These are phyloP conservation scores for Excalfactoria chinensis DNA, from an alignment of 2,113 vertebrate species.

Conservation along the genomic window DNA sequence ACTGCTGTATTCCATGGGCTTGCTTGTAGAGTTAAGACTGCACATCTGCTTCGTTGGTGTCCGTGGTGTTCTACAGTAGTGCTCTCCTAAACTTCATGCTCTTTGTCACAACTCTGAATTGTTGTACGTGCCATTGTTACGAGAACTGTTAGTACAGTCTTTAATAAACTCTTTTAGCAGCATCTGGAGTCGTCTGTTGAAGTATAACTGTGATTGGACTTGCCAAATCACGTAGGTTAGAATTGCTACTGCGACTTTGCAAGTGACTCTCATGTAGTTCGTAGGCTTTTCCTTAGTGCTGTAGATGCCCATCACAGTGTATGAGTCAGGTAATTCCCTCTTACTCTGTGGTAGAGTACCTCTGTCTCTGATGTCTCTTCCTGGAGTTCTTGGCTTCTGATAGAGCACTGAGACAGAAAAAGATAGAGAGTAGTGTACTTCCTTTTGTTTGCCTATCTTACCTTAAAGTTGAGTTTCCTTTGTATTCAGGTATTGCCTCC, in stretches of 20 bases:
- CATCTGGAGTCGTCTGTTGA: conserved; percentile 38
- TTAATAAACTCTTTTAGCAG: conserved; percentile 82
- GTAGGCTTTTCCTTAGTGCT: not conserved
- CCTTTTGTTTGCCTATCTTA: not conserved
- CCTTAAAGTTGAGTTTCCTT: not conserved
- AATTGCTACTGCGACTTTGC: not conserved
- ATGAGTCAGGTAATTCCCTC: not conserved
- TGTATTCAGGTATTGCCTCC: not conserved
- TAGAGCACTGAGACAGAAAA: not conserved
- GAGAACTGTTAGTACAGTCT: conserved; percentile 68
- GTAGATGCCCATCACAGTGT: not conserved
- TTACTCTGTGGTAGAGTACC: not conserved
- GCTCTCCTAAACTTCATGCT: conserved; percentile 40
- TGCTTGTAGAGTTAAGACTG: conserved; percentile 54
- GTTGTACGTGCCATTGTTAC: conserved; percentile 77
- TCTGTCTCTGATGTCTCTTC: not conserved
- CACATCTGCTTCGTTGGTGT: conserved; percentile 57
- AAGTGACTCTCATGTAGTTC: accelerated
- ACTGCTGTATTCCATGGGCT: conserved; percentile 58
- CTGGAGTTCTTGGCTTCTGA: conserved; percentile 2
- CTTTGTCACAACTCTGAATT: conserved; percentile 70
- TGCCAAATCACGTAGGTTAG: not conserved
- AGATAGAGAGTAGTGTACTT: not conserved
- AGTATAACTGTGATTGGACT: not conserved
- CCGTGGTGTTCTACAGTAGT: conserved; percentile 6